These are phyloP conservation scores for Tauraco erythrolophus DNA, from an alignment of 2,113 vertebrate genomes.

Conservation along the genomic window DNA sequence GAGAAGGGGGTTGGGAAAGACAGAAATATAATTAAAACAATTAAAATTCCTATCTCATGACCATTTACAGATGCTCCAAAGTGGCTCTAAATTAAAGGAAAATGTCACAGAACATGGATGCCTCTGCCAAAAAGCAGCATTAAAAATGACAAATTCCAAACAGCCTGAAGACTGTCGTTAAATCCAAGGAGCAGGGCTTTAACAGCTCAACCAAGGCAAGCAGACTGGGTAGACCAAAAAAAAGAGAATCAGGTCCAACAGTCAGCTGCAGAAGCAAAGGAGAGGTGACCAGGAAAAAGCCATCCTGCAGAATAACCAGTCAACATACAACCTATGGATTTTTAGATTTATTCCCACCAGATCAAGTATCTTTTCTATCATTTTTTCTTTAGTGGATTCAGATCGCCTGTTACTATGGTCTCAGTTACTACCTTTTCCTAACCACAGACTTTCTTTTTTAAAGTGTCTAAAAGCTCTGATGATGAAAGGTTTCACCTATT, in stretches of 20 bases:
- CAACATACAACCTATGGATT: background rate
- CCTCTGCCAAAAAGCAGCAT: constrained; percentile 65
- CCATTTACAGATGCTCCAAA: constrained; percentile 65
- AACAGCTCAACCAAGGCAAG: constrained; percentile 19
- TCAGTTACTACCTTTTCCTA: background rate
- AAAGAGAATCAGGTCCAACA: background rate
- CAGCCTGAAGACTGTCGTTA: constrained; percentile 38
- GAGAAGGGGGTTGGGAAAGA: background rate
- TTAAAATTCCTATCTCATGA: constrained; percentile 68
- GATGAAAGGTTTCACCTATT: constrained; percentile 7
- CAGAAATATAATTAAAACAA: constrained; percentile 68
- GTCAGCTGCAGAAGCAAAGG: background rate
- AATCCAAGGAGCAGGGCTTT: constrained; percentile 20
- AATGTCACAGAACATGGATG: constrained; percentile 63
- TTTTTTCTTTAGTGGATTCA: background rate
- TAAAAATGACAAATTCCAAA: constrained; percentile 71
- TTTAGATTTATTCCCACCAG: constrained; percentile 18
- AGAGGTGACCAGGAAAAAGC: background rate
- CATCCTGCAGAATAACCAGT: background rate
- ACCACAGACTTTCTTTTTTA: background rate
- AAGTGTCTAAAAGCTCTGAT: background rate
- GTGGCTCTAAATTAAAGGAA: constrained; percentile 65
- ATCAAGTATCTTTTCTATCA: background rate
- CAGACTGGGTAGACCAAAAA: background rate
- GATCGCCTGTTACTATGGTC: background rate